Evolutionary conservation across 1,140 invertebrate genomes (phyloP), one percentile per base, ranked within the genome.

Genomic region (Ericerus pela): DNA sequence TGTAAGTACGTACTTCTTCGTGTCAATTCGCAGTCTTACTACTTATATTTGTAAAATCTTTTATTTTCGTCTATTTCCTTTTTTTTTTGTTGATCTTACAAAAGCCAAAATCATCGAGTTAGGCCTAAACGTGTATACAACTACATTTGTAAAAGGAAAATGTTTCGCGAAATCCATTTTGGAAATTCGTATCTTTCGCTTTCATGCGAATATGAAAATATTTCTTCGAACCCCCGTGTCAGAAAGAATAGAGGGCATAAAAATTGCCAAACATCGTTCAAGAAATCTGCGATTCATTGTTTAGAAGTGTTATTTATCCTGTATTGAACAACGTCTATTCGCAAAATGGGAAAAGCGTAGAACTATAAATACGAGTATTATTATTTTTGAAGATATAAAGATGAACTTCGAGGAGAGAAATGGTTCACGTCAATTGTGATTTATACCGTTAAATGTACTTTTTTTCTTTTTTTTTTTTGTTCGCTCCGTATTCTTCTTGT

Each of bases 381-480:
- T 47, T 47, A 47, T 47, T 47, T 47, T 47, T 47, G 41, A 47
- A 47, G 41, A 47, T 47, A 47, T 24, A 47, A 47, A 47, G 41
- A 47, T 47, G 41, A 47, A 47, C 41, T 22, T 14, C 41, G 41
- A 47, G 26, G 41, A 47, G 26, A 47, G 41, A 47, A 47, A 47
- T 47, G 41, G 41, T 47, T 47, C 14, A 47, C 20, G 41, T 47
- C 41, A 47, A 47, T 47, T 47, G 41, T 47, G 41, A 47, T 47
- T 47, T 47, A 47, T 47, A 47, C 26, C 20, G 41, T 47, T 47
- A 24, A 47, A 47, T 24, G 41, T 47, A 47, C 41, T 24, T 47
- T 47, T 47, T 47, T 47, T 47, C 20, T 47, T 47, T 10, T 18
- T 4, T 47, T 47, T 47, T 14, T 24, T 47, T 47, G 16, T 16